Percentiles rank a stretch among this genome's conserved stretches.
phyloP scores from a whole-genome alignment of 2,888 invertebrate species.

The Serrognathus titanus region DNA sequence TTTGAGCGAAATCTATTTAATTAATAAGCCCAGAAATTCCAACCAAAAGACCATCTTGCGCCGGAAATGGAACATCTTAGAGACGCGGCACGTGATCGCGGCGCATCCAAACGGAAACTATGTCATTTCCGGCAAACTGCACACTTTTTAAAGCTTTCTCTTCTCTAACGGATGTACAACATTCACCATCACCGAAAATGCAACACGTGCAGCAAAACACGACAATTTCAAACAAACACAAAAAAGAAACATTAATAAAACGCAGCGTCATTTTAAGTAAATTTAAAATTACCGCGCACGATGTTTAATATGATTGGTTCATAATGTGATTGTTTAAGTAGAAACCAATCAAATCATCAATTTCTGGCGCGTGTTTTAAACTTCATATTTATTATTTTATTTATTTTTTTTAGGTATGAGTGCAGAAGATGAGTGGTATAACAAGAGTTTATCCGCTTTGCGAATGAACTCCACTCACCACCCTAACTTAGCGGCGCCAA shows the following conservation, averaged over 20 bases:
- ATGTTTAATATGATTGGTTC: no score
- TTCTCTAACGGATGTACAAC: not conserved
- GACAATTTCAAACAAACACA: no score
- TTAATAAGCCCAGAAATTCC: not conserved
- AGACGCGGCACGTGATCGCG: conserved; percentile 42
- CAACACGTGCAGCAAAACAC: no score
- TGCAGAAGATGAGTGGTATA: conserved; percentile 97
- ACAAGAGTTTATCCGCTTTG: conserved; percentile 93
- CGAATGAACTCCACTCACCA: conserved; percentile 96
- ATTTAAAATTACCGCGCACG: no score
- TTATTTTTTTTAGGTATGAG: conserved; percentile 70
- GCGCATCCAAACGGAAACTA: conserved; percentile 33
- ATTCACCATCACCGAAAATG: no score
- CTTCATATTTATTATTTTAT: not conserved
- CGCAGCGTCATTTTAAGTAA: no score
- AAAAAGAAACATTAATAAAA: no score
- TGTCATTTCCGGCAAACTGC: conserved; percentile 31
- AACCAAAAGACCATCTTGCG: conserved; percentile 36
- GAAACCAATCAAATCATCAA: not conserved
- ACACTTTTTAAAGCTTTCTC: conserved; percentile 22
- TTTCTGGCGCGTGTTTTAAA: not conserved
- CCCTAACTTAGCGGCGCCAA: conserved; percentile 91
- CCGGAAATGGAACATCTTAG: conserved; percentile 47
- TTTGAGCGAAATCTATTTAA: no score
- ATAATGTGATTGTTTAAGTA: not conserved